Conservation (phyloP, 2,113 vertebrate genomes). For the Elgaria multicarinata region DNA sequence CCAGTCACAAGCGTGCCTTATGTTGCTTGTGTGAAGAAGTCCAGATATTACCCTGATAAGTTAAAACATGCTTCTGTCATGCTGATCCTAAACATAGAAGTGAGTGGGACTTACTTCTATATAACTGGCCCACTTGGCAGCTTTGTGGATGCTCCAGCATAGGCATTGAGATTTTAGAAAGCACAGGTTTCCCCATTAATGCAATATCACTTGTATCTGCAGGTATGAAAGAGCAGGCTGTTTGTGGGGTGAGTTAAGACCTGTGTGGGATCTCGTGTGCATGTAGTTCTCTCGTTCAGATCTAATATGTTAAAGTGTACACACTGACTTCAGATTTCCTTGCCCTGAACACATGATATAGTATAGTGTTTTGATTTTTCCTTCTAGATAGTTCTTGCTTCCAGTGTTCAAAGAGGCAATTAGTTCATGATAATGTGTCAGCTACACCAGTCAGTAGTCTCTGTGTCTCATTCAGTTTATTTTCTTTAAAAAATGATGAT, state of each 20-base stretch:
- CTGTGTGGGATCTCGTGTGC: neutral
- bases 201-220: neutral
- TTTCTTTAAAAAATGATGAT: neutral
- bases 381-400: neutral
- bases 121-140: neutral
- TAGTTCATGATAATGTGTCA: neutral
- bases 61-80: neutral
- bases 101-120: neutral
- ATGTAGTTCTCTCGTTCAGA: neutral
- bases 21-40: no score
- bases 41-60: neutral
- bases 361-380: neutral
- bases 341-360: neutral
- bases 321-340: no score
- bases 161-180: neutral
- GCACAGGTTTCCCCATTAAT: neutral
- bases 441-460: neutral
- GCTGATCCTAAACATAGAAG: neutral
- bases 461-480: neutral
- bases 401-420: conserved; percentile 11
- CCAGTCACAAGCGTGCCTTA: no score
- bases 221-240: neutral
- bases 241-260: neutral
- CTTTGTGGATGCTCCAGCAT: neutral
- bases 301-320: no score